Conservation (phyloP, 2,888 invertebrate genomes). For the Eupeodes luniger region DNA sequence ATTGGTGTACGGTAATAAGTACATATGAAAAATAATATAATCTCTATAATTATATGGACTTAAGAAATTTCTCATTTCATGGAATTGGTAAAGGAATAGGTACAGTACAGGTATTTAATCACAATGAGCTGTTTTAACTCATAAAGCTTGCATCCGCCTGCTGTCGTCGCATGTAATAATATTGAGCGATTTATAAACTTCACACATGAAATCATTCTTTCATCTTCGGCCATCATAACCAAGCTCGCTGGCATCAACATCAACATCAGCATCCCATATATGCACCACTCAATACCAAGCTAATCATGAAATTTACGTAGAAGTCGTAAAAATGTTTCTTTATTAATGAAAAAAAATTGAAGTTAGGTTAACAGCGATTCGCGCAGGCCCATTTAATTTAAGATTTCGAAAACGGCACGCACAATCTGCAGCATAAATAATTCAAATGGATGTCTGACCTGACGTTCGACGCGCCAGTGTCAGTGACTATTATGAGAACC, state of each 20-base stretch:
- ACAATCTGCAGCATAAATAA: conserved; percentile 76
- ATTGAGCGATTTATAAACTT: conserved; percentile 75
- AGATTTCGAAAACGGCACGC: conserved; percentile 76
- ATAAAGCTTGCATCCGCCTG: conserved; percentile 70
- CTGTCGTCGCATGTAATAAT: conserved; percentile 67
- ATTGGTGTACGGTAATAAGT: not conserved
- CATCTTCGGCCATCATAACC: conserved; percentile 61
- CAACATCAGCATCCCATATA: conserved; percentile 20
- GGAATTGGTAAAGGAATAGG: not conserved
- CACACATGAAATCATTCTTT: conserved; percentile 75
- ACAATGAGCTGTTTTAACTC: conserved; percentile 65
- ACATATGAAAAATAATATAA: not conserved
- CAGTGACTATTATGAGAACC: conserved; percentile 52
- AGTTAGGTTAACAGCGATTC: conserved; percentile 76
- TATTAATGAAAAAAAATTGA: conserved; percentile 75
- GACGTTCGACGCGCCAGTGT: conserved; percentile 73
- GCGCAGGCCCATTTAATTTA: conserved; percentile 75
- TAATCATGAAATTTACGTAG: conserved; percentile 75
- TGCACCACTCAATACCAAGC: conserved; percentile 59
- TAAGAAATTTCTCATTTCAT: conserved; percentile 58
- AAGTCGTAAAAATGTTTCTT: conserved; percentile 76
- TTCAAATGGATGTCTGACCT: conserved; percentile 72
- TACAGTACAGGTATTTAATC: conserved; percentile 58
- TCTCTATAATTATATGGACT: conserved; percentile 16
- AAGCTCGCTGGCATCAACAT: conserved; percentile 16